Conservation (phyloP, 2,797 vertebrate species). For the Rhincodon typus region DNA sequence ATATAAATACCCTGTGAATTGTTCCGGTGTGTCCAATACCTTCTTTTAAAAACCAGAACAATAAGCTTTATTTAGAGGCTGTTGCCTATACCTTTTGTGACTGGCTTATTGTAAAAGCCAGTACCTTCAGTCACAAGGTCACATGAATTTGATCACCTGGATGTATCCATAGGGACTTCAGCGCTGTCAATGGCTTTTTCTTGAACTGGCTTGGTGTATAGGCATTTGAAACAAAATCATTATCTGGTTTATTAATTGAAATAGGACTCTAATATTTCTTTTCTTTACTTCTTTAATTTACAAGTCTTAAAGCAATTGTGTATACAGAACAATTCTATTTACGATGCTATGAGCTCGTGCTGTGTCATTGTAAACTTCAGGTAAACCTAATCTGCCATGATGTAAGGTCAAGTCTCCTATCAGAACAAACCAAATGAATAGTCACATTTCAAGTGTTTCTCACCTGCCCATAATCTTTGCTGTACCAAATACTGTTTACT, state of each 20-base stretch:
- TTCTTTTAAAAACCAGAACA: not conserved
- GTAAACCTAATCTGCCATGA: not conserved
- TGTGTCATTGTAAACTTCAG: not conserved
- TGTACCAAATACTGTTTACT: not conserved
- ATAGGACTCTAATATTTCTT: not conserved
- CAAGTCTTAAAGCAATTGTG: not conserved
- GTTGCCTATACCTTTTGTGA: not conserved
- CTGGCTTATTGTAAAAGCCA: not conserved
- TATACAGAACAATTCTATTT: not conserved
- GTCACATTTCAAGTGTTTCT: too few relatives aligned
- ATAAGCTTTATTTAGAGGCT: not conserved
- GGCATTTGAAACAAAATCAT: constrained; percentile 26
- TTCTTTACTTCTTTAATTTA: constrained; percentile 21
- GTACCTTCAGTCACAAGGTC: not conserved
- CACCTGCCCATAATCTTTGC: not conserved
- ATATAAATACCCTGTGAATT: not conserved
- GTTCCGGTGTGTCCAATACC: not conserved
- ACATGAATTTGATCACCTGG: constrained; percentile 16
- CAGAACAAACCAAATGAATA: not conserved
- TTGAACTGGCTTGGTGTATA: not conserved
- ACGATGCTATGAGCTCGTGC: not conserved
- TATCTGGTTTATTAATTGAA: constrained; percentile 24
- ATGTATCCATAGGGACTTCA: not conserved
- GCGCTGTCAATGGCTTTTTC: not conserved
- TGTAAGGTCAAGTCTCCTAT: not conserved